These are phyloP conservation scores for Acanthiza pusilla DNA, from an alignment of 2,797 vertebrate genomes.

Conservation along the genomic window DNA sequence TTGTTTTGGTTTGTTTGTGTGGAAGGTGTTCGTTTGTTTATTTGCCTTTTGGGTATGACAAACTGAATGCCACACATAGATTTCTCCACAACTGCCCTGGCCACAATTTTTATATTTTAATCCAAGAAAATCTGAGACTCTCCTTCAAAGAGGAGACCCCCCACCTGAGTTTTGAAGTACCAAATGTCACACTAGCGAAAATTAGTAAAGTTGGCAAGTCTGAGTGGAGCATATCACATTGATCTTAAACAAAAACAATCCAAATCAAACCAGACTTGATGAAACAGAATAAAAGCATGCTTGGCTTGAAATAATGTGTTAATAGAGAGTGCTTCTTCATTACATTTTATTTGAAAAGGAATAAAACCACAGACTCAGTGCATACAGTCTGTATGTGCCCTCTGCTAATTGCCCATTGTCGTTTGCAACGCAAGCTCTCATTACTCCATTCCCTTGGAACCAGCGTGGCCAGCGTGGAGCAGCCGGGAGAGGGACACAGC, in stretches of 20 bases:
- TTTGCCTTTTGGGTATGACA: not conserved
- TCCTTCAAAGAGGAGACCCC: not conserved
- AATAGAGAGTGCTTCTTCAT: not conserved
- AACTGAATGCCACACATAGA: not conserved
- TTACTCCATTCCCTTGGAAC: not conserved
- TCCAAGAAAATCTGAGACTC: not conserved
- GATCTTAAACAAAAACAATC: not conserved
- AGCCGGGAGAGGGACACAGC: not conserved
- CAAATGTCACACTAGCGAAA: not conserved
- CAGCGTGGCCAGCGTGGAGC: not conserved
- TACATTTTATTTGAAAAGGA: not conserved
- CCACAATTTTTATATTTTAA: not conserved
- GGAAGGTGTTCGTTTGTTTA: not conserved
- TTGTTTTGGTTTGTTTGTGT: not conserved
- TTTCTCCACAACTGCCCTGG: not conserved
- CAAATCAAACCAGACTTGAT: not conserved
- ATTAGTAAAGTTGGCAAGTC: not conserved
- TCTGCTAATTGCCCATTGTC: not conserved
- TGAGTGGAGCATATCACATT: fast-evolving
- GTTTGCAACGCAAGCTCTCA: not conserved
- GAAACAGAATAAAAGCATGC: not conserved
- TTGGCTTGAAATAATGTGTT: not conserved
- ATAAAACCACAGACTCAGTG: not conserved
- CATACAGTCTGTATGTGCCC: not conserved
- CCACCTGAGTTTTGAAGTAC: not conserved